These are phyloP conservation scores for Mobula birostris DNA, from an alignment of 2,113 vertebrate species.

Conservation along the genomic window DNA sequence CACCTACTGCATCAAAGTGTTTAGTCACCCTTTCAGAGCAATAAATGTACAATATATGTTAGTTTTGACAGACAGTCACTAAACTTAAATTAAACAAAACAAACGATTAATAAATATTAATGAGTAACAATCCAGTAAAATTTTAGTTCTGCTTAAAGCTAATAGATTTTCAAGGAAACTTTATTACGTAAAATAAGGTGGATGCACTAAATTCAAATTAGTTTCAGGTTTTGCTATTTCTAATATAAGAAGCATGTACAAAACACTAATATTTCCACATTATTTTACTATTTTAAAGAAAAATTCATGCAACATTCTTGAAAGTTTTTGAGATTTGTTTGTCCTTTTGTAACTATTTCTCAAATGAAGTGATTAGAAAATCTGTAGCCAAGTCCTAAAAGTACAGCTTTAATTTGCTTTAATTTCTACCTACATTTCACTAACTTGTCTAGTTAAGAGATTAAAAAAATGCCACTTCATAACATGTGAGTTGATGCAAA, in stretches of 20 bases:
- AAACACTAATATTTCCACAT: neutral
- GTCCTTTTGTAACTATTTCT: neutral
- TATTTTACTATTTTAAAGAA: neutral
- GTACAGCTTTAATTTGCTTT: neutral
- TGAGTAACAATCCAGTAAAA: neutral
- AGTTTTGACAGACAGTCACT: neutral
- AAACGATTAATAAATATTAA: neutral
- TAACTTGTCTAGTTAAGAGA: neutral
- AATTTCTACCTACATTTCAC: neutral
- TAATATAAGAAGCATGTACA: neutral
- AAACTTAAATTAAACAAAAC: neutral
- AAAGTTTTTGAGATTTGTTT: neutral
- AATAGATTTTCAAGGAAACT: neutral
- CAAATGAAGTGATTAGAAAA: neutral
- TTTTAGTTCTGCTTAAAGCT: neutral
- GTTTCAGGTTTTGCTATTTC: neutral
- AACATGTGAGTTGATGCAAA: neutral
- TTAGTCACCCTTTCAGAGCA: neutral
- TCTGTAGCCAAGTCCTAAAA: neutral
- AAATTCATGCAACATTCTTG: constrained; percentile 6
- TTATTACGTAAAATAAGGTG: neutral
- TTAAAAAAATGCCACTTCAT: constrained; percentile 26
- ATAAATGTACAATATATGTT: neutral
- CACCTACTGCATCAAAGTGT: neutral
- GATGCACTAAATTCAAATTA: neutral